These are phyloP conservation scores for Protobothrops flavoviridis DNA, from an alignment of 2,113 vertebrate species.

Conservation along the genomic window DNA sequence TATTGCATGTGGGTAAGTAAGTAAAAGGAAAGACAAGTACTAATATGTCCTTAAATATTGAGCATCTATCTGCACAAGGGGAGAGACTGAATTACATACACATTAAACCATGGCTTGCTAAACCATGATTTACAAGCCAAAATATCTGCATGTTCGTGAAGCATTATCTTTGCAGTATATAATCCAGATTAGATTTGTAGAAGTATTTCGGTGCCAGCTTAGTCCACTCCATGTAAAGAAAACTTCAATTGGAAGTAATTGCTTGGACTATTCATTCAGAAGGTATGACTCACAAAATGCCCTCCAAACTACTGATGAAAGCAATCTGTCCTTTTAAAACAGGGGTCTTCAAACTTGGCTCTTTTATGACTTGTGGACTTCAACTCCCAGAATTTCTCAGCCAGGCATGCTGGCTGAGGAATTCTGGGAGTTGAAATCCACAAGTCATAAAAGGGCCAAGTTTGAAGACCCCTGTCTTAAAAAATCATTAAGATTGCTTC, in stretches of 20 bases:
- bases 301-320: neutral
- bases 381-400: too few relatives aligned
- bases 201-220: neutral
- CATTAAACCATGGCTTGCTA: neutral
- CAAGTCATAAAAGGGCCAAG: too few relatives aligned
- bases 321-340: neutral
- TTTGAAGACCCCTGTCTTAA: too few relatives aligned
- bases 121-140: neutral
- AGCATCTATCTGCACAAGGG: neutral
- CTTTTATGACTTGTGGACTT: too few relatives aligned
- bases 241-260: neutral
- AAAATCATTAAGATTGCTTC: neutral
- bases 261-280: neutral
- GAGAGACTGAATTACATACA: neutral
- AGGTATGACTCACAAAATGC: neutral
- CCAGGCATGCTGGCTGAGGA: too few relatives aligned
- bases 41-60: neutral
- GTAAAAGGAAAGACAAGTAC: conserved; percentile 37
- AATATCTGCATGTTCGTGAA: neutral
- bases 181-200: neutral
- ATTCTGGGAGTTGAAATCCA: too few relatives aligned
- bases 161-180: neutral
- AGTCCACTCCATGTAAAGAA: neutral
- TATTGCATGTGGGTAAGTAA: conserved; percentile 92
- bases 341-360: too few relatives aligned